These are phyloP conservation scores for Cossypha polioptera DNA, from an alignment of 2,797 vertebrate genomes.

Conservation along the genomic window DNA sequence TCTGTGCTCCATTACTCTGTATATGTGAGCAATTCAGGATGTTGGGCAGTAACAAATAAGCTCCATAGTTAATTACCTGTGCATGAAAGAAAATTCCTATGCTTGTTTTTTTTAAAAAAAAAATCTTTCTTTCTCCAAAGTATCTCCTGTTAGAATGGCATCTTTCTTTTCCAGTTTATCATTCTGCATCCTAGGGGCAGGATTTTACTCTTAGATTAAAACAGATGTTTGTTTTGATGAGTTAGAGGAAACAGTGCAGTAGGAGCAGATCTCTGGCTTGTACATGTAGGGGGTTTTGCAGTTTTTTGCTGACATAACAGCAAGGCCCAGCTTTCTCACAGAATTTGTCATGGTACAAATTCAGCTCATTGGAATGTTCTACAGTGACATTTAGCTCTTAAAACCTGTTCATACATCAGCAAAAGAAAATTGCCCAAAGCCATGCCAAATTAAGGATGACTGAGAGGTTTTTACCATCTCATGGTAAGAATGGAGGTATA, in stretches of 20 bases:
- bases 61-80: not conserved
- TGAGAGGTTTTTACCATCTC: not conserved
- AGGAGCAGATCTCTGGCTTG: not conserved
- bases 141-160: not conserved
- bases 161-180: not conserved
- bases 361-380: not conserved
- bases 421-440: not conserved
- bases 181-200: not conserved
- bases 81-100: not conserved
- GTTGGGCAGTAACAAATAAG: not conserved
- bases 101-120: not conserved
- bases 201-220: not conserved
- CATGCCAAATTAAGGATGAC: not conserved
- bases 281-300: not conserved
- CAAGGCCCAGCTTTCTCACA: not conserved
- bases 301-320: not conserved
- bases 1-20: not conserved
- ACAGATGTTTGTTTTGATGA: not conserved
- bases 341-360: not conserved
- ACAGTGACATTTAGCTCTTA: not conserved
- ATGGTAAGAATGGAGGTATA: not conserved
- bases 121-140: not conserved
- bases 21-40: not conserved
- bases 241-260: not conserved
- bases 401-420: not conserved